Percentiles rank a stretch among this genome's conserved stretches.
phyloP scores from a whole-genome alignment of 2,113 vertebrate genomes.

The Scomber scombrus region DNA sequence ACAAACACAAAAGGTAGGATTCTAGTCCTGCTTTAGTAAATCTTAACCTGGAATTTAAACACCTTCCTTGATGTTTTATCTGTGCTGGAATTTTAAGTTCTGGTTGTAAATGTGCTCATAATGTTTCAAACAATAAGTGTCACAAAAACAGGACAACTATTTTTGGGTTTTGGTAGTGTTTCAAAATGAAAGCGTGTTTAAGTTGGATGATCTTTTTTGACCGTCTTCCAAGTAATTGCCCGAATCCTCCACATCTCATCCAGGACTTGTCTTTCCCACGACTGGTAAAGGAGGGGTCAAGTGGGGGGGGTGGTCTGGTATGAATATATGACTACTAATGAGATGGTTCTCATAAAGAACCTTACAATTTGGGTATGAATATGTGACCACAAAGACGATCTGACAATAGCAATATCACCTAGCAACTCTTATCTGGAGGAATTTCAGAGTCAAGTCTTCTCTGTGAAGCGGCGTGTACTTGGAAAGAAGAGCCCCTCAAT shows the following conservation, averaged over 20 bases:
- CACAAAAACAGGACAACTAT: conserved; percentile 28
- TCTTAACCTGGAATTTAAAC: conserved; percentile 10
- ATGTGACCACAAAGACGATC: conserved; percentile 78
- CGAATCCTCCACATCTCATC: conserved; percentile 67
- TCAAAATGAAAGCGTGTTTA: conserved; percentile 53
- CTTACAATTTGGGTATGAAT: conserved; percentile 84
- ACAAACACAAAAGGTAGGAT: background rate
- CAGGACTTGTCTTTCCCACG: conserved; percentile 84
- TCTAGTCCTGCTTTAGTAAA: background rate
- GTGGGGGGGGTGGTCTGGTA: conserved; percentile 78
- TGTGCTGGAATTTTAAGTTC: background rate
- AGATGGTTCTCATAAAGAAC: conserved; percentile 79
- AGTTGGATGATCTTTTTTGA: conserved; percentile 51
- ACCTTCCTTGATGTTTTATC: conserved; percentile 14
- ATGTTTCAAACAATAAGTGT: conserved; percentile 23
- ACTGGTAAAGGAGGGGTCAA: conserved; percentile 85
- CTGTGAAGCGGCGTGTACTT: conserved; percentile 78
- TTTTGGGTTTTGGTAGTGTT: conserved; percentile 16
- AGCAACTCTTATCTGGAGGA: conserved; percentile 84
- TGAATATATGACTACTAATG: conserved; percentile 89
- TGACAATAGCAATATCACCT: conserved; percentile 82
- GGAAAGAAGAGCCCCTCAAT: conserved; percentile 76
- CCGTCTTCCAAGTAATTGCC: conserved; percentile 67
- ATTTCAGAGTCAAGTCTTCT: conserved; percentile 85
- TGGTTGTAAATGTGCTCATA: background rate